Evolutionary conservation across 2,888 invertebrate genomes (phyloP).

Genomic region (Latrodectus hesperus): DNA sequence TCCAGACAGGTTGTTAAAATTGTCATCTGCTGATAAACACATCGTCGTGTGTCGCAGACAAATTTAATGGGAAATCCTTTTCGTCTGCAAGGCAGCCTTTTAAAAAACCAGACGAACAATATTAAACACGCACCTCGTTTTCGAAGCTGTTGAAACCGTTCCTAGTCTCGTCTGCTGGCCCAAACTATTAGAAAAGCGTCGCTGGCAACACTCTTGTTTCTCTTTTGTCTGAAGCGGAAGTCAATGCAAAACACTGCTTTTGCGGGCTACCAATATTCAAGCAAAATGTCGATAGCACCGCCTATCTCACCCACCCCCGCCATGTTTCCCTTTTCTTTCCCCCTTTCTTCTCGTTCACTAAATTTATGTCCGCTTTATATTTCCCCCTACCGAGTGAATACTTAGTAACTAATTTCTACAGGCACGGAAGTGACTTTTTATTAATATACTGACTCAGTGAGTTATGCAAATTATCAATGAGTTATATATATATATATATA

Average conservation of each 20-base stretch:
- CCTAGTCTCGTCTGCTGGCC: not conserved
- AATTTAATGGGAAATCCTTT: not conserved
- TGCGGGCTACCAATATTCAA: too few species aligned
- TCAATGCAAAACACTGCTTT: not conserved
- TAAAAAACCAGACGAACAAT: not conserved
- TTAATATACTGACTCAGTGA: too few species aligned
- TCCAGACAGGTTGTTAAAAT: constrained; percentile 1
- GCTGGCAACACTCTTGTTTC: not conserved
- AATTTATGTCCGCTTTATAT: too few species aligned
- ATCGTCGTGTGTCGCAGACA: constrained; percentile 1
- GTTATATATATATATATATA: too few species aligned
- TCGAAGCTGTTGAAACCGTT: not conserved
- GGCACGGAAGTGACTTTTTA: too few species aligned
- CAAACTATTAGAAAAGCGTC: not conserved
- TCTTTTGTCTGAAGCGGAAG: constrained; percentile 3
- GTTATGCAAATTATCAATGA: too few species aligned
- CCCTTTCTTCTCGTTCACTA: too few species aligned
- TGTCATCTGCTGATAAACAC: constrained; percentile 5
- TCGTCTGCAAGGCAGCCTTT: not conserved
- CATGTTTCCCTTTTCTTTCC: too few species aligned
- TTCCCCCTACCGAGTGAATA: too few species aligned
- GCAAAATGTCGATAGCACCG: too few species aligned
- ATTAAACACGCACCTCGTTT: constrained; percentile 3
- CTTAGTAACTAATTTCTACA: too few species aligned
- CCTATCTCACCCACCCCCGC: too few species aligned